phyloP scores from a whole-genome alignment of 2,113 vertebrate genomes.

The Hemiprocne comata region DNA sequence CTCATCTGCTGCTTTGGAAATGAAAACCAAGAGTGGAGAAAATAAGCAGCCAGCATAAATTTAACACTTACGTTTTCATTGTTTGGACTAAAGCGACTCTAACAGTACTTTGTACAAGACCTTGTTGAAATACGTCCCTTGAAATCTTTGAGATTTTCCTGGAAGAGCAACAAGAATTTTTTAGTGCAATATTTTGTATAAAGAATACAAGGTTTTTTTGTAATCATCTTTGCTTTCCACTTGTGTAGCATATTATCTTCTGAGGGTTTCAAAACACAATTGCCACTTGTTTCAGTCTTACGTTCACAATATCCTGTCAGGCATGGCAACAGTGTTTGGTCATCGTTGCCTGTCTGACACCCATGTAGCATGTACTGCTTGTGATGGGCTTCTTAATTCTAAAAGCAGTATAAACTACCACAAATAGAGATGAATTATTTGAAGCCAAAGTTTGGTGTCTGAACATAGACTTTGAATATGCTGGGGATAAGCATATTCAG shows the following conservation, averaged over 20 bases:
- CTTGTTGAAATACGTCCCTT: not conserved
- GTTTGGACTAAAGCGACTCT: not conserved
- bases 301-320: not conserved
- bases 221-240: not conserved
- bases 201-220: not conserved
- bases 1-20: conserved; percentile 2
- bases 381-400: not conserved
- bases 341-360: not conserved
- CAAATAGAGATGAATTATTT: not conserved
- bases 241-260: not conserved
- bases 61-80: not conserved
- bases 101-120: not conserved
- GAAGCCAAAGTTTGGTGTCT: not conserved
- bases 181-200: not conserved
- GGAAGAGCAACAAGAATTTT: not conserved
- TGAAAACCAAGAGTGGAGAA: not conserved
- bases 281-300: not conserved
- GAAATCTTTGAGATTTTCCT: not conserved
- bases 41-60: not conserved
- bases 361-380: accelerated
- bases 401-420: not conserved
- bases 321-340: not conserved
- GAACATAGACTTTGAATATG: not conserved
- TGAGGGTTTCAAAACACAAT: not conserved
- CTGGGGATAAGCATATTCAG: not conserved